Percentiles rank a stretch among this genome's conserved stretches.
Evolutionary conservation across 2,113 vertebrate species (phyloP).

Genomic region (Vimba vimba): DNA sequence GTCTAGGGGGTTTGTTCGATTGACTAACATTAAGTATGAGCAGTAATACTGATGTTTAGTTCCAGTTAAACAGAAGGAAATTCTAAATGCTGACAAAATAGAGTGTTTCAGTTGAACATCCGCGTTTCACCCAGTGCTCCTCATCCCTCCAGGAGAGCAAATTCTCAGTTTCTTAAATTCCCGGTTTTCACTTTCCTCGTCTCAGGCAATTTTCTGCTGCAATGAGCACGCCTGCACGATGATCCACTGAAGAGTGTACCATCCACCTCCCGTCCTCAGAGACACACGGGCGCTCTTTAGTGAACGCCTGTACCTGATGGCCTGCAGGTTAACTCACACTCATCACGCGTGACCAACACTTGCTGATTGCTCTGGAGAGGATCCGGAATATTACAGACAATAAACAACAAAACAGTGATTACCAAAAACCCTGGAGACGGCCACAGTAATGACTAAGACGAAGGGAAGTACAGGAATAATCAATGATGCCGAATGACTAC

Average conservation of each 20-base stretch:
- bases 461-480: not conserved
- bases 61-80: not conserved
- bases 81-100: not conserved
- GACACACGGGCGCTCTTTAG: slow-evolving; percentile 10
- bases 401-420: not conserved
- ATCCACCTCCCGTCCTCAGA: slow-evolving; percentile 46
- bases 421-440: not conserved
- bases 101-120: not conserved
- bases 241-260: slow-evolving; percentile 63
- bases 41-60: no score
- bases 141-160: not conserved
- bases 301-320: slow-evolving; percentile 11
- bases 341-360: not conserved
- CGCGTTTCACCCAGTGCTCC: not conserved
- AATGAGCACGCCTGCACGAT: slow-evolving; percentile 70
- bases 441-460: not conserved
- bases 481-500: not conserved
- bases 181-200: slow-evolving; percentile 8
- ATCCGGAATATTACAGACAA: not conserved
- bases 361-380: not conserved
- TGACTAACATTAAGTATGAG: no score
- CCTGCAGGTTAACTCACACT: not conserved
- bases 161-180: slow-evolving; percentile 13
- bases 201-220: slow-evolving; percentile 72
- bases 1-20: no score